Evolutionary conservation across 2,113 vertebrate species (phyloP), one percentile per base, ranked within the genome.

Genomic region (Zosterops borbonicus): DNA sequence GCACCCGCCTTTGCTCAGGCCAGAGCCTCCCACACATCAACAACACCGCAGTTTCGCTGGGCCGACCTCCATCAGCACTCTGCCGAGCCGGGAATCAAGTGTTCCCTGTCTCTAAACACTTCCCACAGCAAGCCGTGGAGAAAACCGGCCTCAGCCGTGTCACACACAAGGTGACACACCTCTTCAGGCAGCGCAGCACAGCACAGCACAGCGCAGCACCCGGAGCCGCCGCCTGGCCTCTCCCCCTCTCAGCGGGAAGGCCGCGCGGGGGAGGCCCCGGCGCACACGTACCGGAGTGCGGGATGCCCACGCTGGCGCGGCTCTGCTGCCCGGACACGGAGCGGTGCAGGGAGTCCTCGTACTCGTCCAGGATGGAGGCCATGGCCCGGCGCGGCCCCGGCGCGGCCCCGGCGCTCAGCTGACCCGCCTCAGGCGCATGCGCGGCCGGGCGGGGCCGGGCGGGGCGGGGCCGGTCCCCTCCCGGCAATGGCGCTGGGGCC

Each of bases 311-410:
- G 93, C 96, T 98, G 52, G 98, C 91, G 70, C 98, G 98, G 96
- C 95, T 96, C 29, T 97, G 98, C 92, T 97, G 98, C 96, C 98
- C 98, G 60, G 96, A 94, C 20, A 97, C 97, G 18, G 98, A 98
- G 70, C 98, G 98, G 81, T 98, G 98, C 70, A 99, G 96, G 1
- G 99, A 98, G 53, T 99, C 98, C 85, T 99, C 99, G 19, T 99
- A 99, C 95, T 99, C 98, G 47, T 99, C 99, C 50, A 99, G 98
- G 80, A 99, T 99, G 74, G 99, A 99, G 16, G 99, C 99, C 99
- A 99, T 99, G 81, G 71, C 83, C 25, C 63, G 8, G 63, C 71
- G 31, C 62, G 23, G 25, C 60, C 39, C 39, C 39, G 39, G n/a
- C n/a, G n/a, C n/a, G n/a, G n/a, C n/a, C n/a, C n/a, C n/a, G n/a